phyloP scores from a whole-genome alignment of 2,113 vertebrate genomes.

The Loxodonta africana region DNA sequence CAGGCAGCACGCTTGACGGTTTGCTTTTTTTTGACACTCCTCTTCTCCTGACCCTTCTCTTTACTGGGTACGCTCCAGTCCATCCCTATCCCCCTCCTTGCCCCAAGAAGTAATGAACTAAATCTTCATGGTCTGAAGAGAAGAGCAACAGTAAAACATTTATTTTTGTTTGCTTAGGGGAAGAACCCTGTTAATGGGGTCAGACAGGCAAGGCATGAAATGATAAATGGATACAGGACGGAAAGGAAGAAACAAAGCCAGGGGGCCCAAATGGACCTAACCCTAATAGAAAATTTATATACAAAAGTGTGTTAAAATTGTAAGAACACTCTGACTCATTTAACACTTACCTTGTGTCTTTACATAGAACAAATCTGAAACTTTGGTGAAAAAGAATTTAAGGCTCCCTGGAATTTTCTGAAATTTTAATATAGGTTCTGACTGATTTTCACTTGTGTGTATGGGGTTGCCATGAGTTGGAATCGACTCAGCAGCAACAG shows the following conservation, averaged over 20 bases:
- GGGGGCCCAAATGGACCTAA: no score
- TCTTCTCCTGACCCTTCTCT: no score
- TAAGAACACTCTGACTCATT: neutral
- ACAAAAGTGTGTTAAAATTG: neutral
- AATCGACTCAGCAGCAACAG: no score
- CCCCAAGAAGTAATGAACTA: neutral
- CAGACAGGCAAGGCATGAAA: neutral
- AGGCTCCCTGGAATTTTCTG: neutral
- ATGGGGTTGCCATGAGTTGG: no score
- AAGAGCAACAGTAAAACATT: neutral
- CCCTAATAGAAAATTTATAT: neutral
- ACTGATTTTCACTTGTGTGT: neutral
- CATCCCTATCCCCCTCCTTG: neutral
- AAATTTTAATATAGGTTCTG: neutral
- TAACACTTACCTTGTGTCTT: neutral
- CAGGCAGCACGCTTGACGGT: fast-evolving
- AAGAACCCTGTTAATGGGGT: neutral
- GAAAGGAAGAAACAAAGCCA: neutral
- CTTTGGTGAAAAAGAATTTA: neutral
- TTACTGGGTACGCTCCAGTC: neutral
- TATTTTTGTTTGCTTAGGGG: neutral
- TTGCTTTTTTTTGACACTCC: neutral
- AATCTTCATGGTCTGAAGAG: neutral
- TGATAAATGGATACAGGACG: neutral
- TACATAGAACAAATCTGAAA: neutral